A percentile compares a stretch with the other conserved stretches of the same genome.
These are phyloP conservation scores for Henicopernis longicauda DNA, from an alignment of 2,113 vertebrate species.

Conservation along the genomic window DNA sequence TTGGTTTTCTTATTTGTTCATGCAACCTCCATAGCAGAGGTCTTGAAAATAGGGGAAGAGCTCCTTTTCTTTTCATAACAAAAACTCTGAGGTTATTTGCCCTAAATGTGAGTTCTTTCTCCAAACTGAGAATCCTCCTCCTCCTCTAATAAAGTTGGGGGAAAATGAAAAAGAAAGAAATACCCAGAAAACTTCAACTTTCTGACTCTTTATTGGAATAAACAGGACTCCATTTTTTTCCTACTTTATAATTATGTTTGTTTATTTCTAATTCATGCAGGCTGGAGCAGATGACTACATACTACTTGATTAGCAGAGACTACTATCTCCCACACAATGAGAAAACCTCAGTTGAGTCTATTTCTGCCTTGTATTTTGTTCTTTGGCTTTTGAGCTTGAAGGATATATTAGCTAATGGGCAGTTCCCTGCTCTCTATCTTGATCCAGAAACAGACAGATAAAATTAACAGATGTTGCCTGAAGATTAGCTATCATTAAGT, in stretches of 20 bases:
- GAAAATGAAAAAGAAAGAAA: neutral
- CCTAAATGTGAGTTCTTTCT: neutral
- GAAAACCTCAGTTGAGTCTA: neutral
- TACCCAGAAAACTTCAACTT: neutral
- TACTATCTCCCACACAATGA: neutral
- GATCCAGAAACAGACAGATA: conserved; percentile 24
- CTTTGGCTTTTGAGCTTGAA: neutral
- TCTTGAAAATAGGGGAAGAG: neutral
- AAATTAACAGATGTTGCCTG: conserved; percentile 18
- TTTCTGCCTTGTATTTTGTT: neutral
- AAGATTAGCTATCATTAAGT: conserved; percentile 32
- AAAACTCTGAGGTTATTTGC: neutral
- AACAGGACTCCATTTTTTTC: neutral
- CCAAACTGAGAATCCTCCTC: neutral
- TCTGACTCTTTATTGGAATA: neutral
- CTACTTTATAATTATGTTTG: neutral
- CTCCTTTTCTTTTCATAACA: neutral
- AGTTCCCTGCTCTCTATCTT: neutral
- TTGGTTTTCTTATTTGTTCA: neutral
- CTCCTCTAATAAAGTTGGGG: neutral
- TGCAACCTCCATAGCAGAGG: neutral
- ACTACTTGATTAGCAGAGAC: neutral
- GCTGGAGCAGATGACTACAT: neutral
- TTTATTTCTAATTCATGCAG: neutral
- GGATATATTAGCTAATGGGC: neutral